These are phyloP conservation scores for Rhinopomastus cyanomelas DNA, from an alignment of 2,113 vertebrate species.

Conservation along the genomic window DNA sequence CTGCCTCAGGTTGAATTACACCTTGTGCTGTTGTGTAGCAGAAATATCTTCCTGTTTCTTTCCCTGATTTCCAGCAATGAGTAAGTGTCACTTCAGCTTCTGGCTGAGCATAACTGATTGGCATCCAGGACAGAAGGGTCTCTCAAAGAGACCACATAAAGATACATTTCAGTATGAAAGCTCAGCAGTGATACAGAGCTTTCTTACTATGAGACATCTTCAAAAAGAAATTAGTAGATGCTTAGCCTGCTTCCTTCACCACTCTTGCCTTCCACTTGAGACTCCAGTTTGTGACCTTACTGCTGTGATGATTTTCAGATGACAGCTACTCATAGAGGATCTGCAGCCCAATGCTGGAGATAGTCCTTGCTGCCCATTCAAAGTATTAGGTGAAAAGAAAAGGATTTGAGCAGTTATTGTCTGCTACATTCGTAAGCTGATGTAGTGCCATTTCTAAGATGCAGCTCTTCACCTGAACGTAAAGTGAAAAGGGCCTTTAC, in stretches of 20 bases:
- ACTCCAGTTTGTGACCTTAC: not conserved
- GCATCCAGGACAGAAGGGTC: slow-evolving; percentile 18
- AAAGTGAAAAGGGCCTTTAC: not conserved
- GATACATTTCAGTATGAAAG: not conserved
- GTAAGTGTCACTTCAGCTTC: slow-evolving; percentile 41
- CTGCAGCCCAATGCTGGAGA: not conserved
- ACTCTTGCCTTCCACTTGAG: slow-evolving; percentile 9
- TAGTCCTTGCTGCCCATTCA: not conserved
- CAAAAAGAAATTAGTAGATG: slow-evolving; percentile 7
- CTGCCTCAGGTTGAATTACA: not conserved
- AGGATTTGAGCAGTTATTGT: not conserved
- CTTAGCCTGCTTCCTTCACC: not conserved
- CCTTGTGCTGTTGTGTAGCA: not conserved
- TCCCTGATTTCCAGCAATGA: slow-evolving; percentile 23
- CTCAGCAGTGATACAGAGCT: not conserved
- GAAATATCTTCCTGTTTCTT: slow-evolving; percentile 23
- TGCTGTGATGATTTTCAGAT: not conserved
- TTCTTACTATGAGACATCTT: not conserved
- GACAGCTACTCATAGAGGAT: not conserved
- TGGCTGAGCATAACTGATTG: slow-evolving; percentile 38
- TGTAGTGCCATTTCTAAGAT: not conserved
- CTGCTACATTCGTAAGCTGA: not conserved
- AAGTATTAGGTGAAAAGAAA: not conserved
- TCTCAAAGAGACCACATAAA: not conserved
- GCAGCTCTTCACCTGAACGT: not conserved